Conservation (phyloP, 2,113 vertebrate genomes). For the human (Homo sapiens) region DNA sequence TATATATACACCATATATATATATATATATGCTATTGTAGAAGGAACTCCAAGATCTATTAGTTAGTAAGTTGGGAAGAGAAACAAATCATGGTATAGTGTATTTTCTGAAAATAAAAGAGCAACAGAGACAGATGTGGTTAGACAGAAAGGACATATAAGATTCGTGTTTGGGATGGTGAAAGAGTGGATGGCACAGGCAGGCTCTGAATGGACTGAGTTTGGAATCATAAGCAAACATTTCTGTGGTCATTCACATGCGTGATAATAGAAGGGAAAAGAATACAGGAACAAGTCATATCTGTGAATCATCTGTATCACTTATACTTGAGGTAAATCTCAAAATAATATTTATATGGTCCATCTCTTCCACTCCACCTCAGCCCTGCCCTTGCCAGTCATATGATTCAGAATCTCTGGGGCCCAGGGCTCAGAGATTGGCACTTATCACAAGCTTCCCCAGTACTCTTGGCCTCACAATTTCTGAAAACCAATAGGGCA, state of each 20-base stretch:
- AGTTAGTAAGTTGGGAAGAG: not conserved
- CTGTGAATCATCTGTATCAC: not conserved
- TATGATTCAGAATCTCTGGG: not conserved
- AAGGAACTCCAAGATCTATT: not conserved
- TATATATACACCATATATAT: too few relatives aligned
- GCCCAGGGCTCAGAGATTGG: not conserved
- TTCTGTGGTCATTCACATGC: not conserved
- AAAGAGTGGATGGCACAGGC: not conserved
- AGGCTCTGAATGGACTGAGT: not conserved
- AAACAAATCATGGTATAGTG: too few relatives aligned
- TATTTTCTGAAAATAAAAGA: not conserved
- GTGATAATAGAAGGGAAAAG: not conserved
- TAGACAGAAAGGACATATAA: not conserved
- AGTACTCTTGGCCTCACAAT: not conserved
- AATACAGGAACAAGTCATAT: not conserved
- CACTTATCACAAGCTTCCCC: not conserved
- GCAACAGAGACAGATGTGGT: not conserved
- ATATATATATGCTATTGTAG: not conserved
- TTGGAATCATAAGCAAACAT: not conserved
- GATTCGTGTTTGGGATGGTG: too few relatives aligned
- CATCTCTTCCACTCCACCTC: too few relatives aligned
- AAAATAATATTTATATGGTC: not conserved
- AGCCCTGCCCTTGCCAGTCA: not conserved
- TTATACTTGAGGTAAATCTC: not conserved
- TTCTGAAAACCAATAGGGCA: not conserved